Evolutionary conservation across 2,888 invertebrate genomes (phyloP), one percentile per base, ranked within the genome.

Genomic region (Drosophila colorata): DNA sequence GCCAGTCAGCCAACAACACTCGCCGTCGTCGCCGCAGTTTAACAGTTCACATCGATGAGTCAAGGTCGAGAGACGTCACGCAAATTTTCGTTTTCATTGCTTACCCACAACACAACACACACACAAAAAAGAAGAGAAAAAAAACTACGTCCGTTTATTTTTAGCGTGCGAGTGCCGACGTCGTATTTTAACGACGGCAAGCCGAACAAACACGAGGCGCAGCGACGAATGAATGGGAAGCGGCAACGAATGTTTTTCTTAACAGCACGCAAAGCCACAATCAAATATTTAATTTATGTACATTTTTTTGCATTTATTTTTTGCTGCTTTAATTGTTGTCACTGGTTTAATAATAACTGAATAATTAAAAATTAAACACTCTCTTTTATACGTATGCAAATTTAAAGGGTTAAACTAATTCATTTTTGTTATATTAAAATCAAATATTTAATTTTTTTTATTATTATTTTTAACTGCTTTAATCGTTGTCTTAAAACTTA

Each of bases 21-120:
- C 66, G 69, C 48, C 59, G 67, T 38, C 71, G 72, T 78, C 72
- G 69, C 69, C 76, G 71, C 87, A 88, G 86, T 90, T 91, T 90
- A 89, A 90, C 91, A 91, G 91, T 91, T 91, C 91, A 91, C 87
- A 88, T 88, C 90, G 91, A 90, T 91, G 91, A 91, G 91, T 91
- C 91, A 91, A 91, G 91, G 91, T 91, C 91, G 91, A 87, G 87
- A 90, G 90, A 91, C 90, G 89, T 91, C 91, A 90, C 90, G 91
- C 91, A 90, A 90, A 91, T 90, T 90, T 89, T 90, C 89, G 78
- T 90, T 90, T 90, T 89, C 89, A 90, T 87, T 90, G 82, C 80
- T 76, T 84, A 81, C 86, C 83, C 80, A 81, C 80, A 83, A 80
- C 71, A 73, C 64, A 73, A 31, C 49, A 69, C 18, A 51, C 28